phyloP scores from a whole-genome alignment of 1,140 invertebrate species.

The Lasioglossum baleicum region DNA sequence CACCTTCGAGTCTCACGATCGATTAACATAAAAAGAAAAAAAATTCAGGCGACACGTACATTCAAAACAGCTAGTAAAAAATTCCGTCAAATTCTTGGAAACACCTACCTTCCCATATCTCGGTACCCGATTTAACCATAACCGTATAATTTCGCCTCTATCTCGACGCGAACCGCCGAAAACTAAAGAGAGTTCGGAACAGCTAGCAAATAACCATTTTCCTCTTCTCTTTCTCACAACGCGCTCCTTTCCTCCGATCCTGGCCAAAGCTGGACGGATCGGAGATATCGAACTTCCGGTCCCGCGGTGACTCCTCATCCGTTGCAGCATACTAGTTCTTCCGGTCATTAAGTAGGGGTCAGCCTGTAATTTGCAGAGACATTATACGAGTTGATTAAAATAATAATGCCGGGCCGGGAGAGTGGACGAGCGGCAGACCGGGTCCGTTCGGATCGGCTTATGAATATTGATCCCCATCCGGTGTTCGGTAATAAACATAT shows the following conservation, averaged over 20 bases:
- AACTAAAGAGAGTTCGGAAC: too few relatives aligned
- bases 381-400: slow-evolving; percentile 66
- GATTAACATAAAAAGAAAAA: too few relatives aligned
- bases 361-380: slow-evolving; percentile 65
- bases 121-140: too few relatives aligned
- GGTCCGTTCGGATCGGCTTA: slow-evolving; percentile 50
- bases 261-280: background rate
- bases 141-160: too few relatives aligned
- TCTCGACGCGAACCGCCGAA: too few relatives aligned
- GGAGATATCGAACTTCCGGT: slow-evolving; percentile 40
- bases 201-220: too few relatives aligned
- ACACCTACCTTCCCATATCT: too few relatives aligned
- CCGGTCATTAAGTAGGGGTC: slow-evolving; percentile 64
- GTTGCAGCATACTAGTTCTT: slow-evolving; percentile 56
- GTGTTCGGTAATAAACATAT: slow-evolving; percentile 63
- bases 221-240: background rate
- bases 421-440: slow-evolving; percentile 53
- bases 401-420: slow-evolving; percentile 58
- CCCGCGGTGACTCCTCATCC: slow-evolving; percentile 58
- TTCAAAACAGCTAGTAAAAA: too few relatives aligned
- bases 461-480: slow-evolving; percentile 68
- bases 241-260: background rate
- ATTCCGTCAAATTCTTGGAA: too few relatives aligned
- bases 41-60: too few relatives aligned
- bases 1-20: too few relatives aligned